These are phyloP conservation scores for Euphonia xanthogaster DNA, from an alignment of 2,797 vertebrate genomes.

Conservation along the genomic window DNA sequence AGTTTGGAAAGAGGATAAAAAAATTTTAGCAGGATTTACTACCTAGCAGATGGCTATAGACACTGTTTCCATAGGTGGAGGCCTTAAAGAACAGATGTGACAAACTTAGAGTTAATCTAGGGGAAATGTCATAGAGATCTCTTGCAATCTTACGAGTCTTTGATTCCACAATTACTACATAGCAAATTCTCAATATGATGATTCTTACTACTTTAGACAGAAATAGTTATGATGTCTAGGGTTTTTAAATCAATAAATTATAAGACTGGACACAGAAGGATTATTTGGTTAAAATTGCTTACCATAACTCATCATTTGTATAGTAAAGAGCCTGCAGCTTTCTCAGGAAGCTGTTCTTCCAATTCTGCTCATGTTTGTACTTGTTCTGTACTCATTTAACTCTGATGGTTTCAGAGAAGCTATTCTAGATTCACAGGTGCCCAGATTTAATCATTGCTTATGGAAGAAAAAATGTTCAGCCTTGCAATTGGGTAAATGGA, in stretches of 20 bases:
- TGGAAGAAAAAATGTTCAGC: not conserved
- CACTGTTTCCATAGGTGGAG: not conserved
- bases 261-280: not conserved
- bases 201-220: not conserved
- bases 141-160: not conserved
- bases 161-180: accelerated
- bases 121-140: not conserved
- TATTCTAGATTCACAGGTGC: not conserved
- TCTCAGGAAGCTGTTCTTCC: not conserved
- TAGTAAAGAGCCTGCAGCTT: not conserved
- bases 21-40: not conserved
- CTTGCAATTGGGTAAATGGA: not conserved
- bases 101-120: not conserved
- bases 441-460: not conserved
- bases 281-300: not conserved
- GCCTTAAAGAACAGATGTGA: not conserved
- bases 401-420: not conserved
- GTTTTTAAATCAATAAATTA: not conserved
- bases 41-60: not conserved
- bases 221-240: not conserved
- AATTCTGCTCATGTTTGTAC: not conserved
- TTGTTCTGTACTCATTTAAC: not conserved
- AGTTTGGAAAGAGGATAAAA: not conserved
- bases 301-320: not conserved
- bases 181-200: not conserved